These are phyloP conservation scores for Phyllotis vaccarum DNA, from an alignment of 2,797 vertebrate genomes.

Conservation along the genomic window DNA sequence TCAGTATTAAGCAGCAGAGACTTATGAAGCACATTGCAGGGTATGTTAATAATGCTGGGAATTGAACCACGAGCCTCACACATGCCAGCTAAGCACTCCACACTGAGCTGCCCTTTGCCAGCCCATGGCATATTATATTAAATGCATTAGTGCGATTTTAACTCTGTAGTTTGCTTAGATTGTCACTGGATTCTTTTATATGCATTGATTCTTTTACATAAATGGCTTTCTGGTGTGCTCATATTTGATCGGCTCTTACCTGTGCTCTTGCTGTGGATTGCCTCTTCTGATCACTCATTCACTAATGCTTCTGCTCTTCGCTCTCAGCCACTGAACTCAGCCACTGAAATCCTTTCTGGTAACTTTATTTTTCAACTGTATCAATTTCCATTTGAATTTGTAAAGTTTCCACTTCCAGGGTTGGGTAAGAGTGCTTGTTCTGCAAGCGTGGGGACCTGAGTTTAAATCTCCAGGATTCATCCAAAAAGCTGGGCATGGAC, in stretches of 20 bases:
- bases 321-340: background rate
- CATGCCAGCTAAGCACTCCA: background rate
- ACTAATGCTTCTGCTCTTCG: background rate
- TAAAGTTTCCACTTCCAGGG: background rate
- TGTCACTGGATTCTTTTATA: background rate
- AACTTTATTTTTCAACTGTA: slow-evolving; percentile 32
- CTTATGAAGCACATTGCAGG: background rate
- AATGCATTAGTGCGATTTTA: background rate
- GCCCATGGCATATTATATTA: background rate
- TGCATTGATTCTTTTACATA: slow-evolving; percentile 12
- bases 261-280: background rate
- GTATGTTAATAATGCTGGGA: background rate
- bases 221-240: background rate
- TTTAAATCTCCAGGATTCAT: background rate
- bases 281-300: background rate
- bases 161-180: slow-evolving; percentile 40
- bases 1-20: background rate
- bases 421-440: background rate
- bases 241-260: background rate
- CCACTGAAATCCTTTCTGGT: slow-evolving; percentile 19
- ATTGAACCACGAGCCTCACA: background rate
- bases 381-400: slow-evolving; percentile 28
- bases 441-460: background rate
- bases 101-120: background rate
- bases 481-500: background rate